Conservation (phyloP, 2,113 vertebrate species). For the Cottus gobio region DNA sequence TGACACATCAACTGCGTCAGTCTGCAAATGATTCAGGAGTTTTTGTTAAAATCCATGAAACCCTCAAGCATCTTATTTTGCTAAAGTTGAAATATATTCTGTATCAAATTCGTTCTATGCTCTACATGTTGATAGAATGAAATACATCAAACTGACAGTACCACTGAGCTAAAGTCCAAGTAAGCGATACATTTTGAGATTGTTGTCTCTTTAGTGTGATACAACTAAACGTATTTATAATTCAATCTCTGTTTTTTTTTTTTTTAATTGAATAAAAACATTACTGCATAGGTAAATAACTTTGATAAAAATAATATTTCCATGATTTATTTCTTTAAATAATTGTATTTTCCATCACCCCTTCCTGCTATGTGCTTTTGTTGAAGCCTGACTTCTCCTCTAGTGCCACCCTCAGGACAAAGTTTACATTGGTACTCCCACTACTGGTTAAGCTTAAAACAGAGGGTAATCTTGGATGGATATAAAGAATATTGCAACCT, state of each 20-base stretch:
- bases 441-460: not conserved
- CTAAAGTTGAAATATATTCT: not conserved
- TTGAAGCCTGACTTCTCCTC: constrained; percentile 4
- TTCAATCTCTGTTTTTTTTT: not conserved
- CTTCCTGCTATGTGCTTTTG: not conserved
- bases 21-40: not conserved
- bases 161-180: not conserved
- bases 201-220: not conserved
- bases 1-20: not conserved
- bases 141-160: not conserved
- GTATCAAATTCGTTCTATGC: not conserved
- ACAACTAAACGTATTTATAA: not conserved
- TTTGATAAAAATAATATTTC: not conserved
- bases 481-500: not conserved
- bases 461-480: not conserved
- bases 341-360: not conserved
- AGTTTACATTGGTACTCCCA: not conserved
- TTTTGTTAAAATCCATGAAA: not conserved
- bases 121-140: not conserved
- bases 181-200: not conserved
- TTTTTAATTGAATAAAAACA: not conserved
- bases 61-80: not conserved
- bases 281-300: not conserved
- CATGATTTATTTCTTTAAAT: not conserved
- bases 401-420: constrained; percentile 38